Conservation (phyloP, 2,797 vertebrate genomes). For the Sitta carolinensis region DNA sequence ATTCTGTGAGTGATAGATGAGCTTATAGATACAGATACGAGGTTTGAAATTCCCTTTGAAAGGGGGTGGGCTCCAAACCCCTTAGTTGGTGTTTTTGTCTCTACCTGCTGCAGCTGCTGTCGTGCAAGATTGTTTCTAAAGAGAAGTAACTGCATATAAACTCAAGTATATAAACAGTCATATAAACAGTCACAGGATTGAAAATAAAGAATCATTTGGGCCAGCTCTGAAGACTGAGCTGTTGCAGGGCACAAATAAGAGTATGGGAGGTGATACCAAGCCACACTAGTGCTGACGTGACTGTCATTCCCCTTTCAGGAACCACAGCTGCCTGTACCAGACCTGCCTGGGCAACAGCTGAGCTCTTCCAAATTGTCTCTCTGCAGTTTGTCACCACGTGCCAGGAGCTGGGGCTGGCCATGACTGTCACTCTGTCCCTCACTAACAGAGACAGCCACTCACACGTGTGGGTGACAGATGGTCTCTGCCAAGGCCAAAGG, state of each 20-base stretch:
- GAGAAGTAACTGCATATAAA: neutral
- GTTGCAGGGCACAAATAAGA: neutral
- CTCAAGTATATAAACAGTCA: no score
- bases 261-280: neutral
- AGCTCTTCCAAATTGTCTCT: neutral
- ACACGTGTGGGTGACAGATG: neutral
- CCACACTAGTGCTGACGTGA: neutral
- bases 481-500: neutral
- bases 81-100: neutral
- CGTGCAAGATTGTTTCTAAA: accelerated
- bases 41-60: neutral
- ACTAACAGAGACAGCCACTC: neutral
- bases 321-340: neutral
- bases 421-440: neutral
- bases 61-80: neutral
- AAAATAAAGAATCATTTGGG: neutral
- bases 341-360: neutral
- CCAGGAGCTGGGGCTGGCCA: neutral
- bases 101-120: neutral
- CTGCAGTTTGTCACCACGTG: neutral
- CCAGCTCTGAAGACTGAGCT: neutral
- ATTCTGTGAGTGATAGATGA: neutral
- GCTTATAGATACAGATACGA: neutral
- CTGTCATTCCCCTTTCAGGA: neutral
- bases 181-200: neutral